Evolutionary conservation across 2,888 invertebrate genomes (phyloP).

Genomic region (Stramonita haemastoma): DNA sequence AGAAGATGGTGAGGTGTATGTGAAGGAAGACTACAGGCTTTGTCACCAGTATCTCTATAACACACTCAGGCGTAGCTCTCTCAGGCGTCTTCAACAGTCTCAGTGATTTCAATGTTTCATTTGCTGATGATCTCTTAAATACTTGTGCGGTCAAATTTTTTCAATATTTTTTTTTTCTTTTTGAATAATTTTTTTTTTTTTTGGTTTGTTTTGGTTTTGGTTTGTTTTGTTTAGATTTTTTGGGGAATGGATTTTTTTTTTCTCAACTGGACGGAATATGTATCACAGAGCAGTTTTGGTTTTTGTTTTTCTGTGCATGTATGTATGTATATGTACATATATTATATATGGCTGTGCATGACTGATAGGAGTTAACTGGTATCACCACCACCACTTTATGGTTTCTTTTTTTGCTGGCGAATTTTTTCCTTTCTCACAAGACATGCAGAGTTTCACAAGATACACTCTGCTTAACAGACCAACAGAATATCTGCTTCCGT

Average conservation of each 20-base stretch:
- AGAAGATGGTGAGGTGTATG: background rate
- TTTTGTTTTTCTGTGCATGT: background rate
- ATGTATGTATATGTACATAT: background rate
- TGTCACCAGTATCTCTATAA: slow-evolving; percentile 1
- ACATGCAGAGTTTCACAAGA: background rate
- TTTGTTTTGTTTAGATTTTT: background rate
- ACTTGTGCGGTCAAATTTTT: background rate
- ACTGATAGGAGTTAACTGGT: background rate
- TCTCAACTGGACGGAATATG: background rate
- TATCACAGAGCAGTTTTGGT: background rate
- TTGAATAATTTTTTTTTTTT: background rate
- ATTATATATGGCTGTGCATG: background rate
- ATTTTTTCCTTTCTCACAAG: background rate
- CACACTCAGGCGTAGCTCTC: slow-evolving; percentile 31
- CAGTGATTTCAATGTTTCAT: slow-evolving; percentile 21
- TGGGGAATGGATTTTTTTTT: background rate
- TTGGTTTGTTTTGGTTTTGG: background rate
- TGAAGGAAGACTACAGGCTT: background rate
- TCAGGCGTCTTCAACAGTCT: slow-evolving; percentile 35
- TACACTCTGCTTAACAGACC: background rate
- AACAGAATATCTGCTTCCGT: slow-evolving; percentile 32
- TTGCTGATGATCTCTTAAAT: slow-evolving; percentile 27
- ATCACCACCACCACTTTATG: background rate
- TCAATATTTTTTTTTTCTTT: background rate
- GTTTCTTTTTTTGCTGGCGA: background rate